phyloP scores from a whole-genome alignment of 2,797 vertebrate genomes.

The Sus cebifrons region DNA sequence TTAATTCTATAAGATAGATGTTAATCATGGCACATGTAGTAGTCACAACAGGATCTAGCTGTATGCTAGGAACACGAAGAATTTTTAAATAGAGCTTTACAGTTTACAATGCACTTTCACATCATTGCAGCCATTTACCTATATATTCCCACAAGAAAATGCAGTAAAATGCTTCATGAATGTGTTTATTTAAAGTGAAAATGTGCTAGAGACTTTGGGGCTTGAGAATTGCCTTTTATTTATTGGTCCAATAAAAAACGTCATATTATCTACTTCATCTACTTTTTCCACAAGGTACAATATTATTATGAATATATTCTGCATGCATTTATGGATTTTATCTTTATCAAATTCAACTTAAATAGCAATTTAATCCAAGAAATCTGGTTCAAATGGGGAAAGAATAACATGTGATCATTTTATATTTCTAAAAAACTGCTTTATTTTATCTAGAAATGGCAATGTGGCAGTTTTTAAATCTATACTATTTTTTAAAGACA shows the following conservation, averaged over 20 bases:
- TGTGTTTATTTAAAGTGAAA: constrained; percentile 84
- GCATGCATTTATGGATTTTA: constrained; percentile 80
- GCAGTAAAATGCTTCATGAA: constrained; percentile 80
- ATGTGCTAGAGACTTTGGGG: constrained; percentile 81
- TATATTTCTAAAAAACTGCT: constrained; percentile 75
- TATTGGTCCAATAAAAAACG: constrained; percentile 86
- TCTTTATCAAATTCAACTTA: constrained; percentile 84
- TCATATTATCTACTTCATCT: constrained; percentile 86
- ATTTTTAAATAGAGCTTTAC: constrained; percentile 73
- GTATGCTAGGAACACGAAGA: constrained; percentile 35
- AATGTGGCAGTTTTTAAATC: constrained; percentile 49
- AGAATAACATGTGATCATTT: constrained; percentile 74
- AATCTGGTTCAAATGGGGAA: constrained; percentile 75
- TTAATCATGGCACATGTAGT: neutral
- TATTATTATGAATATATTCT: constrained; percentile 83
- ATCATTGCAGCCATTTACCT: constrained; percentile 76
- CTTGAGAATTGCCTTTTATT: constrained; percentile 85
- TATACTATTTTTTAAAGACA: constrained; percentile 53
- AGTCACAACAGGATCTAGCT: neutral
- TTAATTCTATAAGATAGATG: constrained; percentile 64
- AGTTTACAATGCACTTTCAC: constrained; percentile 65
- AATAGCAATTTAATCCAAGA: constrained; percentile 82
- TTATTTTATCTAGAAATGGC: constrained; percentile 78
- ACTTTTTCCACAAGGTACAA: constrained; percentile 84
- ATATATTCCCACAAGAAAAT: constrained; percentile 80